Percentiles rank a stretch among this genome's conserved stretches.
phyloP scores from a whole-genome alignment of 2,113 vertebrate species.

The Oryzias javanicus region DNA sequence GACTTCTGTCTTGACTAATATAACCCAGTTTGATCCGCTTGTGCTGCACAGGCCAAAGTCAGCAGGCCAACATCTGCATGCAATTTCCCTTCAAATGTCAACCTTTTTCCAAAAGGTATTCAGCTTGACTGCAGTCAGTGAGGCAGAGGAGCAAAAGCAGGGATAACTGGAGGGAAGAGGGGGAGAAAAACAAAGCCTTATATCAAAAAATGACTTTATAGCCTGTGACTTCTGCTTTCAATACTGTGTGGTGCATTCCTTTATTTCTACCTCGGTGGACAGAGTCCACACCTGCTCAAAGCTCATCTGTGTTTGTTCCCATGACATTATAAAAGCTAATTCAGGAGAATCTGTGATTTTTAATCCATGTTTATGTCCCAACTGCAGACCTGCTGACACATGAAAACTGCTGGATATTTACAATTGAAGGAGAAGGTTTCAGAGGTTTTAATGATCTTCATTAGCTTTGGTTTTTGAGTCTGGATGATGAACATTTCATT shows the following conservation, averaged over 20 bases:
- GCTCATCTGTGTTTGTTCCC: constrained; percentile 2
- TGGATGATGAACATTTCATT: too few species aligned
- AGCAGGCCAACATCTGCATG: constrained; percentile 71
- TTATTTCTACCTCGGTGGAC: constrained; percentile 37
- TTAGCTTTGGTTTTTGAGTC: too few species aligned
- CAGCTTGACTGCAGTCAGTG: constrained; percentile 46
- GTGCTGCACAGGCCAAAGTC: constrained; percentile 41
- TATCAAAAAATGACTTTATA: constrained; percentile 68
- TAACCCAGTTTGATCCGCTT: constrained; percentile 53
- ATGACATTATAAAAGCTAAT: too few species aligned
- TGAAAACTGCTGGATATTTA: too few species aligned
- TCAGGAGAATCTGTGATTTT: too few species aligned
- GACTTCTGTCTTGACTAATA: constrained; percentile 68
- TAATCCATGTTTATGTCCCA: too few species aligned
- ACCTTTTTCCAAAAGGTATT: constrained; percentile 70
- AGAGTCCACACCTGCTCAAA: constrained; percentile 23
- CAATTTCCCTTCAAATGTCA: constrained; percentile 74
- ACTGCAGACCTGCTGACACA: too few species aligned
- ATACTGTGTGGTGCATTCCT: constrained; percentile 49
- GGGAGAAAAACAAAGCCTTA: constrained; percentile 45
- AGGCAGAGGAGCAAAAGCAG: constrained; percentile 37
- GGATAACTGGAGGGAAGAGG: constrained; percentile 6
- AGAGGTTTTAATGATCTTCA: too few species aligned
- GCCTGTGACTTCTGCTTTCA: constrained; percentile 56
- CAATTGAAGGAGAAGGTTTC: too few species aligned